Percentiles rank a stretch among this genome's conserved stretches.
Evolutionary conservation across 2,888 invertebrate species (phyloP).

Genomic region (Nephrocerus scutellatus): DNA sequence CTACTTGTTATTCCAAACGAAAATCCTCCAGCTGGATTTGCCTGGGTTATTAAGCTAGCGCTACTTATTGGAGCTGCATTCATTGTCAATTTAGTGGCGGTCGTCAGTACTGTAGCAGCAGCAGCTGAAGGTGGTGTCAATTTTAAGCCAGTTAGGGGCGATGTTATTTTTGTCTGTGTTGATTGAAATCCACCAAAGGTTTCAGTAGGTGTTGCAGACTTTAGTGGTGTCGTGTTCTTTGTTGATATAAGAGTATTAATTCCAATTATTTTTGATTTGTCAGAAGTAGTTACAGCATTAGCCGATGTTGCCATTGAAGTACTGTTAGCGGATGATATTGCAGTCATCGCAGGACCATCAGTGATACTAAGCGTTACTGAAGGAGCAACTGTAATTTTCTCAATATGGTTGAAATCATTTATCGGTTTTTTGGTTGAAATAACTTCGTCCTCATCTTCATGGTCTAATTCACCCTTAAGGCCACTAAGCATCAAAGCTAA

Average conservation of each 20-base stretch:
- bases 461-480: conserved; percentile 41
- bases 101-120: not conserved
- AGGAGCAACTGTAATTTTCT: conserved; percentile 2
- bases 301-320: conserved; percentile 5
- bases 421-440: conserved; percentile 7
- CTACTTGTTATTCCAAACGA: not conserved
- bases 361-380: not conserved
- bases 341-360: not conserved
- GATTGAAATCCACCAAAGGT: conserved; percentile 12
- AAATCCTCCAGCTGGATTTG: not conserved
- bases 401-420: not conserved
- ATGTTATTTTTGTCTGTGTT: conserved; percentile 12
- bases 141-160: conserved; percentile 23
- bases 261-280: too few species aligned
- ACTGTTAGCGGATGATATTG: conserved; percentile 3
- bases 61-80: not conserved
- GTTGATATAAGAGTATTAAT: conserved; percentile 2
- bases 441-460: conserved; percentile 25
- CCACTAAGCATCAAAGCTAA: conserved; percentile 44
- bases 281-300: not conserved
- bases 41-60: conserved; percentile 1
- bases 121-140: conserved; percentile 14
- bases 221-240: not conserved
- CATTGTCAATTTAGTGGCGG: not conserved
- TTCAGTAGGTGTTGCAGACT: conserved; percentile 2